phyloP scores from a whole-genome alignment of 92 coral and sea anemone species.

The Phymanthus crucifer region DNA sequence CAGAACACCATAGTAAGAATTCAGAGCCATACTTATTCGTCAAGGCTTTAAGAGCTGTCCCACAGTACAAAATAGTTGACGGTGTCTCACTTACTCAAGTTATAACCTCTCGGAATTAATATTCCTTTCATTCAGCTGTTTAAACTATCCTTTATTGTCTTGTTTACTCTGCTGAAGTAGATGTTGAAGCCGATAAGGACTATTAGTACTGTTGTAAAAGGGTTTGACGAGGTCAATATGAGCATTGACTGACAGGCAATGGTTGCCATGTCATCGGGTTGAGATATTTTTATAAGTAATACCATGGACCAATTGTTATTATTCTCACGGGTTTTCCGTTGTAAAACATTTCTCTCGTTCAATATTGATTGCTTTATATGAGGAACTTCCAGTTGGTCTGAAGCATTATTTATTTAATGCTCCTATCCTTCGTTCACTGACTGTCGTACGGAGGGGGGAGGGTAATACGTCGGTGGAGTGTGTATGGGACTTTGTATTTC shows the following conservation, averaged over 20 bases:
- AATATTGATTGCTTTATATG: slow-evolving; percentile 16
- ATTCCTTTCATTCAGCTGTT: not conserved
- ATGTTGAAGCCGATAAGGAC: not conserved
- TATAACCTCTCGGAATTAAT: not conserved
- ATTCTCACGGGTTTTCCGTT: slow-evolving; percentile 11
- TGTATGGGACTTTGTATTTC: no score
- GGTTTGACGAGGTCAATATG: not conserved
- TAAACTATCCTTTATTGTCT: not conserved
- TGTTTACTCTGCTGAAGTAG: not conserved
- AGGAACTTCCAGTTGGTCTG: slow-evolving; percentile 1
- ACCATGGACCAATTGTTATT: not conserved
- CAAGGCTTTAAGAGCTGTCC: not conserved
- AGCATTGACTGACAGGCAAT: not conserved
- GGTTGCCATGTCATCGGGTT: not conserved
- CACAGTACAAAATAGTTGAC: not conserved
- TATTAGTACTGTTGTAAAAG: not conserved
- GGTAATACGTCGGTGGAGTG: no score
- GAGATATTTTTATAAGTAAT: not conserved
- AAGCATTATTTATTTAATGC: not conserved
- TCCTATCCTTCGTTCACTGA: not conserved
- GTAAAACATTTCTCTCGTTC: not conserved
- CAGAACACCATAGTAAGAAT: not conserved
- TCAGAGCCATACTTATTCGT: not conserved
- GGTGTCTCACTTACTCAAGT: not conserved
- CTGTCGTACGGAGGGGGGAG: no score